phyloP scores from a whole-genome alignment of 2,113 vertebrate species.

The Tetrao urogallus region DNA sequence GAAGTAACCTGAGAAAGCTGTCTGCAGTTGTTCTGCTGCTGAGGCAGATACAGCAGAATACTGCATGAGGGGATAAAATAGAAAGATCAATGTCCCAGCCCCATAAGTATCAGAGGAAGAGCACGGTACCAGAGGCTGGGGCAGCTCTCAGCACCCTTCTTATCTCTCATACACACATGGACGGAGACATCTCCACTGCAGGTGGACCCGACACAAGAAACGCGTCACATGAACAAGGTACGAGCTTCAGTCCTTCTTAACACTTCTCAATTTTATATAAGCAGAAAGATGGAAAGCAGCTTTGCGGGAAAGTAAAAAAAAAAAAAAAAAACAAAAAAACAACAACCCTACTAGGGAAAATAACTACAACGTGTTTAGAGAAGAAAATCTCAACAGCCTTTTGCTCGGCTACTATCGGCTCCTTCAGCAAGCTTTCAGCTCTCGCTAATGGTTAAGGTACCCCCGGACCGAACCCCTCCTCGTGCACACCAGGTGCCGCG shows the following conservation, averaged over 20 bases:
- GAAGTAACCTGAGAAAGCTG: not conserved
- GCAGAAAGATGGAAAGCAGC: not conserved
- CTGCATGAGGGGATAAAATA: not conserved
- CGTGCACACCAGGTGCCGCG: no score
- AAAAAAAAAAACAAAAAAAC: no score
- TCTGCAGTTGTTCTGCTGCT: not conserved
- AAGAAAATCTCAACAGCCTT: not conserved
- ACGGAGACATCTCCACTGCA: not conserved
- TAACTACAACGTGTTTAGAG: rapidly evolving
- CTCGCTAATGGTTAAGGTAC: no score
- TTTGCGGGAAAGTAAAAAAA: not conserved
- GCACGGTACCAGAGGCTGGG: no score
- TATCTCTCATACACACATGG: slow-evolving; percentile 40
- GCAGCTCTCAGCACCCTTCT: not conserved
- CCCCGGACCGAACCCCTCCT: no score
- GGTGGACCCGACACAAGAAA: not conserved
- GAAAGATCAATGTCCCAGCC: not conserved
- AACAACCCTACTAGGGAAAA: rapidly evolving
- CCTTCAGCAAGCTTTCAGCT: no score
- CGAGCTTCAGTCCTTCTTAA: not conserved
- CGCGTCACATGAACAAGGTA: not conserved
- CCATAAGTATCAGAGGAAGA: not conserved
- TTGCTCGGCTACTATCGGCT: not conserved
- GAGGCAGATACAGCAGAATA: not conserved
- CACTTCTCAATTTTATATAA: not conserved